Evolutionary conservation across 1,140 invertebrate genomes (phyloP), one percentile per base, ranked within the genome.

Genomic region (Monomorium pharaonis): DNA sequence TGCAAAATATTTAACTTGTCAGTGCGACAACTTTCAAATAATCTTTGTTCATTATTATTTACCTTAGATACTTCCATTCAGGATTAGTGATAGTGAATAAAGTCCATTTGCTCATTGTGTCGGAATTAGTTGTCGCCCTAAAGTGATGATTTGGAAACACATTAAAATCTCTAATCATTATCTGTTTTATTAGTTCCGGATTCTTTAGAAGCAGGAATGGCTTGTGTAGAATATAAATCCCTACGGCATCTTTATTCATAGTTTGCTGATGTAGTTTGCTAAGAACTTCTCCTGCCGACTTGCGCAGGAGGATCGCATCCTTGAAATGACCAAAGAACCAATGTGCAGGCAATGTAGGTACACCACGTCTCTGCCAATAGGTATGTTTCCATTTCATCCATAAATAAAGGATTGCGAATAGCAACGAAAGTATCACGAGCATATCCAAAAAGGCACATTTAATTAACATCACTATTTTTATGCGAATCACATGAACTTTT

Each of bases 111-210:
- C 93, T 91, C n/a, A 94, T 18, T 0, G 90, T 87, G 10, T 95
- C 94, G 1, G 87, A 3, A 94, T 7, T 90, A 89, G 30, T 91
- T 85, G 1, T 58, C 0, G 85, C 86, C 1, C 90, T 85, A 49
- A 95, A 94, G 37, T 92, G 89, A 80, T 95, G 94, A 89, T 96
- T 94, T 0, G 92, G 88, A 70, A 96, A 96, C 74, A 94, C 84
- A 21, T 95, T 92, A 83, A 96, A 96, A 58, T 96, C 95, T 72
- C 95, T 95, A 0, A 96, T 92, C 3, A 95, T 85, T 4, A 96
- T 81, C 16, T 93, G 91, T 21, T 94, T 94, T 30, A 94, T 93
- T 0, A 94, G 12, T 74, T 93, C 88, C 0, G 93, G 91, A 69
- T 91, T 92, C 0, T 90, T 85, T 0, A 94, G 1, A 0, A 95